Evolutionary conservation across 1,140 invertebrate genomes (phyloP).

Genomic region (Rhagoletis pomonella): DNA sequence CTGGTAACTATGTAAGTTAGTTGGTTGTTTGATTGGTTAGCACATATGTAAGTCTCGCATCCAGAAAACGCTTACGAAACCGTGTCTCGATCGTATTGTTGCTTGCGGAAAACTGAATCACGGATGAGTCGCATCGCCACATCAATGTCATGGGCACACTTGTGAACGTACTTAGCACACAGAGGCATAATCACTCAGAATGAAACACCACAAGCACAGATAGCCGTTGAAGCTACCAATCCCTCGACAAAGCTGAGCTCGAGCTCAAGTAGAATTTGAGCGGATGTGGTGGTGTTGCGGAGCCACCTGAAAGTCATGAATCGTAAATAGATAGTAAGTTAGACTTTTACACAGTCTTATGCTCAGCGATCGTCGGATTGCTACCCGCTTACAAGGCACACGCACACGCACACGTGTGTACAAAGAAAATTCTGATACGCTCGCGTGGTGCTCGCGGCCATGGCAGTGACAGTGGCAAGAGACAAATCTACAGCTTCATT

Average conservation of each 20-base stretch:
- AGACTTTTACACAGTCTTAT: background rate
- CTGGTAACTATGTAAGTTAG: background rate
- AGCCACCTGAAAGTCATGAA: conserved; percentile 10
- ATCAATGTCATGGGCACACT: conserved; percentile 66
- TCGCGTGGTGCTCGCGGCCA: background rate
- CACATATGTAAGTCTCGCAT: conserved; percentile 19
- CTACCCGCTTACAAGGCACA: background rate
- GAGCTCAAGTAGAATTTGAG: conserved; percentile 19
- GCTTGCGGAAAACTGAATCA: conserved; percentile 75
- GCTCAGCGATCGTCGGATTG: background rate
- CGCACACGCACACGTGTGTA: background rate
- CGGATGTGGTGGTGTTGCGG: background rate
- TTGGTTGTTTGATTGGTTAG: conserved; percentile 9
- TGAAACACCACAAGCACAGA: conserved; percentile 33
- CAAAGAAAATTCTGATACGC: conserved; percentile 43
- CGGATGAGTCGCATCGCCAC: conserved; percentile 73
- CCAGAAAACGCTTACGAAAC: conserved; percentile 68
- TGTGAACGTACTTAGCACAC: conserved; percentile 30
- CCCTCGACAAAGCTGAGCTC: conserved; percentile 28
- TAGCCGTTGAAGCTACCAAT: background rate
- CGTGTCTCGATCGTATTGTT: conserved; percentile 75
- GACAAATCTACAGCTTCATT: conserved; percentile 21
- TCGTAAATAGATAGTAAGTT: background rate
- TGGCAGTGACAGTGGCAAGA: conserved; percentile 22
- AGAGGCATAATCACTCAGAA: background rate